These are phyloP conservation scores for Ctenodactylus gundi DNA, from an alignment of 2,113 vertebrate genomes.

Conservation along the genomic window DNA sequence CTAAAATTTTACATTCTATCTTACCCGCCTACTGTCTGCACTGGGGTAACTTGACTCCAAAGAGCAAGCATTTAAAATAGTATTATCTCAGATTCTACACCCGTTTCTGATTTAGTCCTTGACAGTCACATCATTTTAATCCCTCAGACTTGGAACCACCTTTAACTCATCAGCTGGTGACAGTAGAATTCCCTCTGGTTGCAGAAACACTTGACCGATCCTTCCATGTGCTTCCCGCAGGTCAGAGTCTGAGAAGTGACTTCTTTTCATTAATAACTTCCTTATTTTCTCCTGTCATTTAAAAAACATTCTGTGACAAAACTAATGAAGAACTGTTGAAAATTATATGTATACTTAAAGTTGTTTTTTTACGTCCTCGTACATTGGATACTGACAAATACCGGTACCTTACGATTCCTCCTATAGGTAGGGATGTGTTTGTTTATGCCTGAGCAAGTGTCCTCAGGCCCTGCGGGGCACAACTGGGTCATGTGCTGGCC, in stretches of 20 bases:
- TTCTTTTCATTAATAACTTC: conserved; percentile 27
- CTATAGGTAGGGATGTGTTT: background rate
- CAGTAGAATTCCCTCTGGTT: background rate
- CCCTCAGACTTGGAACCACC: background rate
- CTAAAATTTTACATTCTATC: background rate
- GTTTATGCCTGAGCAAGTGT: background rate
- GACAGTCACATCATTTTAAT: background rate
- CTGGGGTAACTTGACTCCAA: background rate
- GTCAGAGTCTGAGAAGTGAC: background rate
- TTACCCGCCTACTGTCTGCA: background rate
- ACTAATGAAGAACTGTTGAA: conserved; percentile 4
- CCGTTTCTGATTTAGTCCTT: background rate
- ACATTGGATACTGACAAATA: background rate
- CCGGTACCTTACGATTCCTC: background rate
- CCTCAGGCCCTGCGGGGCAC: background rate
- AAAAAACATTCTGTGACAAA: background rate
- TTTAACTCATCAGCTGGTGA: background rate
- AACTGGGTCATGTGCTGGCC: background rate
- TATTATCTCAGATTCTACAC: background rate
- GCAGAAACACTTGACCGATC: background rate
- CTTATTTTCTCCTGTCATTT: conserved; percentile 1
- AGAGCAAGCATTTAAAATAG: background rate
- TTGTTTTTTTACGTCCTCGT: background rate
- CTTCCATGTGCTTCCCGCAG: background rate
- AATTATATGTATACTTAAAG: conserved; percentile 28